These are phyloP conservation scores for Oreochromis grahami DNA, from an alignment of 2,797 vertebrate species.

Conservation along the genomic window DNA sequence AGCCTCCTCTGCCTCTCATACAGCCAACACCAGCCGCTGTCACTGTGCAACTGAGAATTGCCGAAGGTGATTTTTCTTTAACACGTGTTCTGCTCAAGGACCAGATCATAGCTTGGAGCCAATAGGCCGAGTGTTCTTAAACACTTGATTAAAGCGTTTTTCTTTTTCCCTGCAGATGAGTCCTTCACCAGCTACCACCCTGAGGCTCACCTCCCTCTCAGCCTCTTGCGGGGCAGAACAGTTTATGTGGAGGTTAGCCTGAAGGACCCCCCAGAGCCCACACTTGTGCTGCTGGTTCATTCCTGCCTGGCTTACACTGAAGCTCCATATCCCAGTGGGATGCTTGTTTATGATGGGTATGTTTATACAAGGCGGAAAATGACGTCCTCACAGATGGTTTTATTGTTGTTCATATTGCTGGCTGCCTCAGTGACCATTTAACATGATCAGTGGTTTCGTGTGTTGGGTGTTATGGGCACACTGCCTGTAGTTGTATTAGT, in stretches of 20 bases:
- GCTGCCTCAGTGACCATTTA: neutral
- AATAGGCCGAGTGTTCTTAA: accelerated
- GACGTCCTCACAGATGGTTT: neutral
- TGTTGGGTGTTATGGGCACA: neutral
- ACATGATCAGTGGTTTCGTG: neutral
- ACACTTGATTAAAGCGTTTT: neutral
- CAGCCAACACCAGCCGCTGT: neutral
- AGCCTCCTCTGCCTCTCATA: neutral
- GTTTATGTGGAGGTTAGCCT: constrained; percentile 56
- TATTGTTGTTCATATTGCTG: neutral
- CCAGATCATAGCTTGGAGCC: neutral
- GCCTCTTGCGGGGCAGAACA: constrained; percentile 1
- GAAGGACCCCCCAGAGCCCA: constrained; percentile 15
- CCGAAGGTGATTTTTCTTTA: constrained; percentile 30
- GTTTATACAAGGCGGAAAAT: neutral
- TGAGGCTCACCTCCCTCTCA: constrained; percentile 45
- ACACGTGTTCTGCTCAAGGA: neutral
- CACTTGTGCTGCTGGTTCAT: constrained; percentile 54
- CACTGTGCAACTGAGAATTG: constrained; percentile 41
- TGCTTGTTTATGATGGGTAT: constrained; percentile 52
- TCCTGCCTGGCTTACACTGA: constrained; percentile 56
- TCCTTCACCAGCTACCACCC: constrained; percentile 51
- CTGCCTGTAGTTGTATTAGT: neutral
- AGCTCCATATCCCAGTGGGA: constrained; percentile 32
- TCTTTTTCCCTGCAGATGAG: constrained; percentile 19